Base-by-base conservation (phyloP, 2,113 vertebrate species). In the Cisticola juncidis region DNA sequence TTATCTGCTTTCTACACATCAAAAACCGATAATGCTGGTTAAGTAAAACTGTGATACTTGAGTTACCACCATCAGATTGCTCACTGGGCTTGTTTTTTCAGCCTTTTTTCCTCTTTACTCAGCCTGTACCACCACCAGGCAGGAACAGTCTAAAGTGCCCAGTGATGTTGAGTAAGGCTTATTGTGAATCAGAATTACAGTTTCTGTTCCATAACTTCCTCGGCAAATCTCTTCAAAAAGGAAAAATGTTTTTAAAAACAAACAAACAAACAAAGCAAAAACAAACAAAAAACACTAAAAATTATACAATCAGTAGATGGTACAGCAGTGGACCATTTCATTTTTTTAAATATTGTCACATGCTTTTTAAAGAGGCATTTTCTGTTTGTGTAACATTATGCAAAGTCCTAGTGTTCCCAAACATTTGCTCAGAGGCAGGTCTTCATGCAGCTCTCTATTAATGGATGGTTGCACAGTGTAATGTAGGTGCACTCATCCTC, bases 391-490 rank as follows among this genome's bases (percentile, higher is more conserved):
- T 69, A 54, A 44, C 0, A 0, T 26, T 66, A 11, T 53, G 23
- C 61, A 47, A 88, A 62, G 23, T 62, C 48, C n/a, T 31, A 6
- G 5, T 70, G 9, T 40, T 66, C 31, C 22, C 5, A 7, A 61
- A 35, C 4, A 23, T 40, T 36, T 69, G 40, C 56, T 79, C 26
- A 23, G 76, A 79, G 33, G 15, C 25, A 66, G 8, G 14, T 57
- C 12, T 57, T 18, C 17, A 12, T 53, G 18, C 5, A 3, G 11
- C 15, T 40, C 1, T 31, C 15, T 72, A 1, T 54, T 64, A 23
- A 1, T 29, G 56, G 15, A 11, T 1, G 0, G 4, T 51, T 81
- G 6, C 17, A 40, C 15, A 36, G 6, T 78, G 9, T 78, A 26
- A 20, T 35, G 14, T 35, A 44, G 36, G 8, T 47, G 8, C 9